These are phyloP conservation scores for Holothuria leucospilota DNA, from an alignment of 53 echinoderm and acorn worm genomes.

Conservation along the genomic window DNA sequence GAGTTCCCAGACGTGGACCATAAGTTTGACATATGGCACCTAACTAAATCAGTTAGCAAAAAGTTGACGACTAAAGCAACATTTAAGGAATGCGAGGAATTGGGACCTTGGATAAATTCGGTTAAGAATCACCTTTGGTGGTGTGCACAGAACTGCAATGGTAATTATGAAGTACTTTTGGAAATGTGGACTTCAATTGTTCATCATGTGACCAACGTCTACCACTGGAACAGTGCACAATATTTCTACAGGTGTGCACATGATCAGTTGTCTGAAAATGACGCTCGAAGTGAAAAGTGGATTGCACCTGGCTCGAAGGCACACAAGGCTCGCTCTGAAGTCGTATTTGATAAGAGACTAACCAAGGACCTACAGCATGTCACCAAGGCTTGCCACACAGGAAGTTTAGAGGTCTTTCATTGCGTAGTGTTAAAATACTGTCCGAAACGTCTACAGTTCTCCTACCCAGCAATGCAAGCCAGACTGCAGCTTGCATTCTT, in stretches of 20 bases:
- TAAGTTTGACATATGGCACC: constrained; percentile 53
- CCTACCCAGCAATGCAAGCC: constrained; percentile 41
- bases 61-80: constrained; percentile 27
- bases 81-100: constrained; percentile 21
- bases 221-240: constrained; percentile 48
- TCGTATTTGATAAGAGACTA: constrained; percentile 50
- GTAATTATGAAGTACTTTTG: constrained; percentile 13
- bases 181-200: constrained; percentile 64
- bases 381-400: constrained; percentile 68
- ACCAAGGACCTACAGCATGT: constrained; percentile 49
- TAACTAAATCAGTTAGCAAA: constrained; percentile 40
- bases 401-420: constrained; percentile 64
- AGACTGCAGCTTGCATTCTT: constrained; percentile 48
- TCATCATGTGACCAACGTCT: constrained; percentile 48
- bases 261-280: neutral
- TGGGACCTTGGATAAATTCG: constrained; percentile 37
- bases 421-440: constrained; percentile 49
- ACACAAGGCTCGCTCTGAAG: constrained; percentile 15
- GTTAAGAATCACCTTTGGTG: constrained; percentile 62
- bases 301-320: constrained; percentile 34
- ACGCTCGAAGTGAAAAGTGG: constrained; percentile 48
- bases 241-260: constrained; percentile 42
- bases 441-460: constrained; percentile 59
- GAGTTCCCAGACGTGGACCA: constrained; percentile 18
- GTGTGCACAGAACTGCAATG: constrained; percentile 40